Evolutionary conservation across 1,140 invertebrate species (phyloP), one percentile per base, ranked within the genome.

Genomic region (Scaptomyza pallida): DNA sequence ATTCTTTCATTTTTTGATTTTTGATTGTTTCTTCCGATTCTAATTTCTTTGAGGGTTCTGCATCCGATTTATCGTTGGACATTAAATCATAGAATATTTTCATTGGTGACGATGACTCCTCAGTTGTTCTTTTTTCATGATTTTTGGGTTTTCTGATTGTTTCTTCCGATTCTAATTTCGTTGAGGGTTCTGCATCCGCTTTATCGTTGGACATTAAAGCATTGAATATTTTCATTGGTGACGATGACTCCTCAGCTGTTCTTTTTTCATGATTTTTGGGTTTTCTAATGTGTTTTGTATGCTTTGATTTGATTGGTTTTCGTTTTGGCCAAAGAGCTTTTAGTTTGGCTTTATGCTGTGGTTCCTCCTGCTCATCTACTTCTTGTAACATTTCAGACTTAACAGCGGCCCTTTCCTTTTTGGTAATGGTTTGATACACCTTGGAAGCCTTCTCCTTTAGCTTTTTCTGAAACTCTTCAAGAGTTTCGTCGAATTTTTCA

Each of bases 401-500:
- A 10, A 2, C 2, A 30, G 26, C 9, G 6, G 26, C 6, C 26
- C n/a, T 37, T 12, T 4, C 8, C n/a, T n/a, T n/a, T 37, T 37
- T 37, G 12, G 3, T 4, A 12, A 37, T 37, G 33, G 10, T 37
- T 37, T 37, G 12, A 37, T 37, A 37, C 12, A 37, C 1, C 5
- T 12, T n/a, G 33, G 33, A n/a, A 37, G n/a, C 33, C 33, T n/a
- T 6, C 2, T n/a, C 13, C 6, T 23, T 19, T 0, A 52, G 3
- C 3, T 37, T 41, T 3, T 33, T 26, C 0, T 9, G 16, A n/a
- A 40, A 9, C 0, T 54, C 17, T 1, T 55, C 37, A 13, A 55
- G 21, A 26, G 37, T 13, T 8, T 35, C 23, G 0, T 55, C 61
- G 15, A 48, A 17, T 13, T 64, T 44, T 1, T 72, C 37, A 2